Evolutionary conservation across 1,140 invertebrate genomes (phyloP), one percentile per base, ranked within the genome.

Genomic region (Atta colombica): DNA sequence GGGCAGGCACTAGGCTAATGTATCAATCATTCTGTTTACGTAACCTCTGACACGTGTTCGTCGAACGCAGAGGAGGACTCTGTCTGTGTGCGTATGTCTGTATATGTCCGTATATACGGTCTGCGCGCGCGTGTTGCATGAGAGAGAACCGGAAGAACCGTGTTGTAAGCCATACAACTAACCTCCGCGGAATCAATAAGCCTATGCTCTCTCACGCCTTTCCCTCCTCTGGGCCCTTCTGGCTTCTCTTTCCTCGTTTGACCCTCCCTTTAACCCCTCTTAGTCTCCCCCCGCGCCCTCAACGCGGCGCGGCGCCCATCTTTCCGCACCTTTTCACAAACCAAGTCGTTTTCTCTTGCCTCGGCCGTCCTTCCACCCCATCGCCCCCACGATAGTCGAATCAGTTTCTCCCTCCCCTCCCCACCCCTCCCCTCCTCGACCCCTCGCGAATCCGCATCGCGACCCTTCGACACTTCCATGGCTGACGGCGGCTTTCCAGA

Each of bases 21-120:
- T 92, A 92, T 92, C 91, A 92, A 92, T 92, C 91, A 92, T 92
- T 92, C 91, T 91, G 91, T 92, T 92, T 92, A 82, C 91, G 87
- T 92, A 92, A 92, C 91, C 91, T 89, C 89, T 92, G 91, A 92
- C 91, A 92, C 91, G 90, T 61, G 87, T 88, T 82, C 72, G 77
- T 85, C 51, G 69, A 74, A 90, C 65, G 66, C 71, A 58, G 65
- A 63, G 74, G 88, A 39, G 35, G 63, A 77, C 58, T 39, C 31
- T 28, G 18, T 69, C 88, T 21, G n/a, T 75, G 35, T 39, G 21
- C 18, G 53, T 39, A 51, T 16, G 49, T 51, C 49, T 12, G 49
- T 51, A 14, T 51, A 16, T 31, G 28, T 31, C 3, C 28, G 28
- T 31, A 31, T 16, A 14, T 51, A 16, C 12, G 14, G 49, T 51